These are phyloP conservation scores for Thelaira solivaga DNA, from an alignment of 2,888 invertebrate genomes.

Conservation along the genomic window DNA sequence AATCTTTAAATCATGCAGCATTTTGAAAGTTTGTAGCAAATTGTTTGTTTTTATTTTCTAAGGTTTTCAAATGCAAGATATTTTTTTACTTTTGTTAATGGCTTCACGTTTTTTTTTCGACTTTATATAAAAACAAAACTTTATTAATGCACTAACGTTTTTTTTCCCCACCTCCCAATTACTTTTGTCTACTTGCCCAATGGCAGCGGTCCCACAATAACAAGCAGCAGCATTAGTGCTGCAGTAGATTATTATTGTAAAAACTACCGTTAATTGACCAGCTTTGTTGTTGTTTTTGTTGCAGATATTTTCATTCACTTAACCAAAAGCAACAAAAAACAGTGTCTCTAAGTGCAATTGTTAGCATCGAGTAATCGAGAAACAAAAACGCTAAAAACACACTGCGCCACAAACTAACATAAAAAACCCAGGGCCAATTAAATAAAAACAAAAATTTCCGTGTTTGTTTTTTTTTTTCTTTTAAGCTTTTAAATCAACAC, in stretches of 20 bases:
- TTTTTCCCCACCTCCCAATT: not conserved
- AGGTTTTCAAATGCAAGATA: not conserved
- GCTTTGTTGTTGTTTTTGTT: conserved; percentile 12
- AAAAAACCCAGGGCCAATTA: conserved; percentile 44
- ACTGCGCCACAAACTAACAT: too few species aligned
- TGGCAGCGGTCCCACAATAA: not conserved
- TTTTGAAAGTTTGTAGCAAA: conserved; percentile 55
- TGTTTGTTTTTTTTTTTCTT: conserved; percentile 25
- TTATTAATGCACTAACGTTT: conserved; percentile 14
- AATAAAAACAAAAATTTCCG: conserved; percentile 44
- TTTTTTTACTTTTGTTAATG: not conserved
- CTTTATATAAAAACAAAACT: not conserved
- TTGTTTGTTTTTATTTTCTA: conserved; percentile 9
- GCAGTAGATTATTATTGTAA: conserved; percentile 15
- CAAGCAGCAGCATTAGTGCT: not conserved
- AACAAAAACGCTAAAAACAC: not conserved
- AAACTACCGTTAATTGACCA: conserved; percentile 61
- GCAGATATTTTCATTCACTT: conserved; percentile 9
- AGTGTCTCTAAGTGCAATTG: not conserved
- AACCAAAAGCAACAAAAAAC: conserved; percentile 4
- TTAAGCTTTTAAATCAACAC: conserved; percentile 42
- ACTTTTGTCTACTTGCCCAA: conserved; percentile 11
- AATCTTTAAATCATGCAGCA: conserved; percentile 56
- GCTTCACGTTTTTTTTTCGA: conserved; percentile 28
- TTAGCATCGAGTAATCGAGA: not conserved